Conservation (phyloP, 2,888 invertebrate species). For the Synergus itoensis region DNA sequence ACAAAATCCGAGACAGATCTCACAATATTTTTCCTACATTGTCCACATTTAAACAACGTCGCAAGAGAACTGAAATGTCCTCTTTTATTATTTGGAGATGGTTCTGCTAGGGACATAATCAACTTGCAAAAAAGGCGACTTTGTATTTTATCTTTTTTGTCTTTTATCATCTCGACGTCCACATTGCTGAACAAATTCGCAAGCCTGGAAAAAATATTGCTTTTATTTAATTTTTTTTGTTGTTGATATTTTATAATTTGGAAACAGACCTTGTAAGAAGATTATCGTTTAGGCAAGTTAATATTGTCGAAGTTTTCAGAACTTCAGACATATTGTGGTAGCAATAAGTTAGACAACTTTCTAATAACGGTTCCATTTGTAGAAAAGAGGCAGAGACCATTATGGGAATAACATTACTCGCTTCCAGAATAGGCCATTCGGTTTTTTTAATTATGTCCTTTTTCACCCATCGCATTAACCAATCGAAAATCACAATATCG, state of each 20-base stretch:
- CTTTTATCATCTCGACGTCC: constrained; percentile 90
- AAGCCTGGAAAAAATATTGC: constrained; percentile 79
- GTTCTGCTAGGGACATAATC: constrained; percentile 87
- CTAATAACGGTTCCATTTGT: constrained; percentile 94
- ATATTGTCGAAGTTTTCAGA: constrained; percentile 90
- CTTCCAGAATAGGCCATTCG: constrained; percentile 86
- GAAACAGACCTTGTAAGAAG: constrained; percentile 74
- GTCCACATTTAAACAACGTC: constrained; percentile 86
- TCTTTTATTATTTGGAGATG: constrained; percentile 86
- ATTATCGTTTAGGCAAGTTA: constrained; percentile 89
- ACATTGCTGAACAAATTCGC: constrained; percentile 93
- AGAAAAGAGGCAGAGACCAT: constrained; percentile 96
- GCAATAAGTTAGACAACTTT: constrained; percentile 92
- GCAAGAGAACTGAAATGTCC: constrained; percentile 91
- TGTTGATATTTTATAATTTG: not conserved
- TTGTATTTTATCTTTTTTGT: constrained; percentile 93
- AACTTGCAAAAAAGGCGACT: constrained; percentile 91
- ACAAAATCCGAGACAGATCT: constrained; percentile 85
- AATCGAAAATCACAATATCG: constrained; percentile 96
- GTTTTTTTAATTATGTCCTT: constrained; percentile 83
- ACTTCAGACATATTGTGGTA: constrained; percentile 93
- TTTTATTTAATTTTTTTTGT: not conserved
- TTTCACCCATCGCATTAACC: constrained; percentile 98
- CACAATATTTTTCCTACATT: constrained; percentile 87
- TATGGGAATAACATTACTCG: constrained; percentile 93